Base-by-base conservation (phyloP, 2,888 invertebrate genomes). In the Steinernema hermaphroditum region DNA sequence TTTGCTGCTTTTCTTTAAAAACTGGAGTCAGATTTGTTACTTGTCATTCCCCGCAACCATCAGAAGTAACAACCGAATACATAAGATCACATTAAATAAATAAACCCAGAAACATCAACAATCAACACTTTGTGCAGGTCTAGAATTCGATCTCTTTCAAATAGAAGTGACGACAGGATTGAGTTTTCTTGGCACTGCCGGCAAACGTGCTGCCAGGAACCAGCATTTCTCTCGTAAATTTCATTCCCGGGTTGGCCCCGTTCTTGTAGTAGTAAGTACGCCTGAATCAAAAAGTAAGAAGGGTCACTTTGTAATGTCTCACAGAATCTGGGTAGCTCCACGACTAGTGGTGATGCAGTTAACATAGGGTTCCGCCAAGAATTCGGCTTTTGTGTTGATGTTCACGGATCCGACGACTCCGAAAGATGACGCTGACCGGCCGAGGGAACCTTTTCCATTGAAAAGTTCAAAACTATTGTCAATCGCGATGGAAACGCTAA, bases 331-430 rank as follows among this genome's bases (percentile, higher is more conserved):
- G 6, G 54, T 54, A 2, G 22, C 12, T 54, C 54, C 54, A 16
- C 27, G 54, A 16, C 54, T 54, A 24, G 22, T 22, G 24, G 54
- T 27, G 8, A 54, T 27, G 27, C 54, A 54, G 54, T 54, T 54
- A 4, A 8, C 27, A 27, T 27, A 54, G 2, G 54, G 54, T 24
- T 54, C 54, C 22, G 4, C 27, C 12, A 54, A 16, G 54, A 54
- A 54, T 24, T 54, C 54, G 6, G 54, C 54, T 27, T 54, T 54
- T 27, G 54, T 54, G 16, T 54, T 54, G 54, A 54, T 54, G 27
- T 22, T 27, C 8, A 54, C 6, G 16, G 54, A 54, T 24, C 54
- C 54, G 27, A 54, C 54, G 24, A 54, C 22, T 54, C 54, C 54
- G 12, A 54, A 22, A 2, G 27, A 2, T 4, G 54, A 9, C 6